Evolutionary conservation across 2,113 vertebrate species (phyloP).

Genomic region (Cettia cetti): DNA sequence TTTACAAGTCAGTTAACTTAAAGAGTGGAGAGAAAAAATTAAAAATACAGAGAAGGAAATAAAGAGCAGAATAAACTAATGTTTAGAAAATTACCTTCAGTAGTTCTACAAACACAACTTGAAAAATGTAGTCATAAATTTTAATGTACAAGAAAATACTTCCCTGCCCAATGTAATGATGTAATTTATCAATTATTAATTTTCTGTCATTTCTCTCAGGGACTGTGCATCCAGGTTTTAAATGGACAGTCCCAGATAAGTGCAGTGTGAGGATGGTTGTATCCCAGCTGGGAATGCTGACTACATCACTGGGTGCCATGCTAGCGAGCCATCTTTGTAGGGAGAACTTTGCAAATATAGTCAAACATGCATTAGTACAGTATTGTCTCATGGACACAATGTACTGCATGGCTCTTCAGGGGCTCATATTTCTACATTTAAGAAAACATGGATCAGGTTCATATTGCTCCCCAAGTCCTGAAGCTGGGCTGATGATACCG

Average conservation of each 20-base stretch:
- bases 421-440: background rate
- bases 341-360: background rate
- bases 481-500: background rate
- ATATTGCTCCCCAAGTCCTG: background rate
- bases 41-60: background rate
- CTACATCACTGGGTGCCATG: background rate
- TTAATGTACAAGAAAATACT: background rate
- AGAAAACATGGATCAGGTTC: background rate
- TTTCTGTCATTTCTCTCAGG: background rate
- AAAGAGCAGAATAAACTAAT: background rate
- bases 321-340: background rate
- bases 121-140: background rate
- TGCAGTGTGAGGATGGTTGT: background rate
- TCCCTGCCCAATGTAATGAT: background rate
- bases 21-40: background rate
- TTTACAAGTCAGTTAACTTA: background rate
- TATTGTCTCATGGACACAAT: background rate
- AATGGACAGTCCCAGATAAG: background rate
- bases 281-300: accelerated
- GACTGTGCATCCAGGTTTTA: background rate
- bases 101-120: background rate
- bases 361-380: background rate
- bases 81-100: background rate
- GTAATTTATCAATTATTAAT: background rate
- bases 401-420: background rate